Evolutionary conservation across 1,140 invertebrate genomes (phyloP).

Genomic region (Nylanderia fulva): DNA sequence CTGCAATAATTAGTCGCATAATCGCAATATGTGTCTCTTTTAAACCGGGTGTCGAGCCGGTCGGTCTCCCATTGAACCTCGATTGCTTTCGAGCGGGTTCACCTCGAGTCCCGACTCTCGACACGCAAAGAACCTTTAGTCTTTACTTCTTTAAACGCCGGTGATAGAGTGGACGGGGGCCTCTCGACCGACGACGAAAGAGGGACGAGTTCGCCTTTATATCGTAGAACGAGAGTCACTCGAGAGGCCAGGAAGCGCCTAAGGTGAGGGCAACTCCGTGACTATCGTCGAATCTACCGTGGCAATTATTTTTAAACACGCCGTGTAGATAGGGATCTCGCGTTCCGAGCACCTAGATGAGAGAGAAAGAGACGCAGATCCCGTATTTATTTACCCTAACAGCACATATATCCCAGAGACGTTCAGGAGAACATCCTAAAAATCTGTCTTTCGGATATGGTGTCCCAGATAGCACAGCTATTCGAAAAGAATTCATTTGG

Average conservation of each 20-base stretch:
- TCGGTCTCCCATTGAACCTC: background rate
- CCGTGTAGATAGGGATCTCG: slow-evolving; percentile 84
- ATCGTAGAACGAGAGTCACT: slow-evolving; percentile 79
- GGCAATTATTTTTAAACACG: slow-evolving; percentile 87
- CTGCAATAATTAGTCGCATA: background rate
- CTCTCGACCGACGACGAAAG: slow-evolving; percentile 72
- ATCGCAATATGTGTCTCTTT: background rate
- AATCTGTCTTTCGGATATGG: no score
- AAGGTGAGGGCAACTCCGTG: slow-evolving; percentile 83
- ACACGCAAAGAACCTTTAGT: slow-evolving; percentile 80
- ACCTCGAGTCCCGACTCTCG: slow-evolving; percentile 52
- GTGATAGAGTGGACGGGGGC: slow-evolving; percentile 85
- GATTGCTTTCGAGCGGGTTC: slow-evolving; percentile 38
- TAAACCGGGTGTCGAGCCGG: background rate
- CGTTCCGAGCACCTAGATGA: background rate
- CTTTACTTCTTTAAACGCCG: slow-evolving; percentile 85
- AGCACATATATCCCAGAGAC: no score
- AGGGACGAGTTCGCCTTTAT: slow-evolving; percentile 76
- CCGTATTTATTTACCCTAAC: no score
- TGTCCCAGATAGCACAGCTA: no score
- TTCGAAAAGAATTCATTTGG: no score
- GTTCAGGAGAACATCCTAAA: no score
- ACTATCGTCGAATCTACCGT: slow-evolving; percentile 84
- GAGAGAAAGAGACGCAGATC: slow-evolving; percentile 68
- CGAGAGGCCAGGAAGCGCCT: slow-evolving; percentile 72